Percentiles rank a stretch among this genome's conserved stretches.
phyloP scores from a whole-genome alignment of 2,888 invertebrate species.

The Eubasilissa splendida region DNA sequence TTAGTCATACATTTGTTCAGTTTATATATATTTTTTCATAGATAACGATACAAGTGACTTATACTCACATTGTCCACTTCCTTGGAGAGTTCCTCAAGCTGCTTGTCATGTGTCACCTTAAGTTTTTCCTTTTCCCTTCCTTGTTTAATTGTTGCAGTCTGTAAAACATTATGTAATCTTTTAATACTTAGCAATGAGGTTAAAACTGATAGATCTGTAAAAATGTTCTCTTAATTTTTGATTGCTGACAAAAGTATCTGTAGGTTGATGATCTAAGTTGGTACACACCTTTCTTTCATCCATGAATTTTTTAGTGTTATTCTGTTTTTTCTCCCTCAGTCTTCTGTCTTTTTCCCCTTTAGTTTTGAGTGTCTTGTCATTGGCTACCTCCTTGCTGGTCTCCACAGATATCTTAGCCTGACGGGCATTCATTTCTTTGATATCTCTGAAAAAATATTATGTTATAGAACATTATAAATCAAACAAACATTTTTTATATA shows the following conservation, averaged over 20 bases:
- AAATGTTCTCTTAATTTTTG: no score
- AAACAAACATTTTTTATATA: no score
- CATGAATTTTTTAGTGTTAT: constrained; percentile 97
- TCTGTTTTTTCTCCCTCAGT: constrained; percentile 95
- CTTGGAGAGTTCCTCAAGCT: constrained; percentile 89
- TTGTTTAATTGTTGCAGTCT: constrained; percentile 89
- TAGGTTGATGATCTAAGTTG: no score
- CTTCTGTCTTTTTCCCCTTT: constrained; percentile 97
- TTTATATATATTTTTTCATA: neutral
- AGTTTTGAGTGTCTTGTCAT: constrained; percentile 96
- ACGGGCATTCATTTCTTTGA: constrained; percentile 94
- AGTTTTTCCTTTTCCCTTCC: constrained; percentile 93
- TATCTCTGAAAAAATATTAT: constrained; percentile 76
- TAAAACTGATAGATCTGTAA: no score
- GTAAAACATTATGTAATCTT: constrained; percentile 39
- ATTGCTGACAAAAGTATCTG: no score
- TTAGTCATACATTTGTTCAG: neutral
- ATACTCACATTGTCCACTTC: constrained; percentile 86
- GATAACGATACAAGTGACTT: neutral
- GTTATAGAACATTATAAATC: no score
- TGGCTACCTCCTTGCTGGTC: constrained; percentile 94
- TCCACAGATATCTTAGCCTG: constrained; percentile 98
- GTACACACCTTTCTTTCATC: constrained; percentile 86
- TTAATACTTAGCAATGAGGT: no score
- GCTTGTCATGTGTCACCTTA: constrained; percentile 92